Evolutionary conservation across 2,797 vertebrate genomes (phyloP).

Genomic region (Poeciliopsis infans): DNA sequence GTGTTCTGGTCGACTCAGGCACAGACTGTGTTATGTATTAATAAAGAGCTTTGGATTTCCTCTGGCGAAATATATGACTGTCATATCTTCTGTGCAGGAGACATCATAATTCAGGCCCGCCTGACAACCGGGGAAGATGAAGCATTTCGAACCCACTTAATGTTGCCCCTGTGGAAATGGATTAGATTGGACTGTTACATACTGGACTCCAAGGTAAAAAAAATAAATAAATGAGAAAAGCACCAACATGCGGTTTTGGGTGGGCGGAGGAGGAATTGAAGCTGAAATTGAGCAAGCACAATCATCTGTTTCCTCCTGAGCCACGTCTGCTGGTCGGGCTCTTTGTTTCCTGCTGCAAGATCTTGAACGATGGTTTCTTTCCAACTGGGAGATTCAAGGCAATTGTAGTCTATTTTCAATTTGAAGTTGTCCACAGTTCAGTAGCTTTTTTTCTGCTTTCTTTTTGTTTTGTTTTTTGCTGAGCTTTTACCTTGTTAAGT

Average conservation of each 20-base stretch:
- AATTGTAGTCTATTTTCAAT: constrained; percentile 53
- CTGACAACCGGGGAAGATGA: constrained; percentile 82
- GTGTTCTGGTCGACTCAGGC: constrained; percentile 41
- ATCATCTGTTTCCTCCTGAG: constrained; percentile 29
- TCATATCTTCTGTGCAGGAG: constrained; percentile 78
- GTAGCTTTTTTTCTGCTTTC: not conserved
- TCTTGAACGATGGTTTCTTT: constrained; percentile 56
- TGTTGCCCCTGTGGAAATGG: constrained; percentile 86
- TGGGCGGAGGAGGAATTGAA: constrained; percentile 31
- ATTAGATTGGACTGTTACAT: constrained; percentile 88
- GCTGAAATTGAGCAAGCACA: constrained; percentile 31
- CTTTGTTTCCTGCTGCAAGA: constrained; percentile 51
- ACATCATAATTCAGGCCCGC: constrained; percentile 87
- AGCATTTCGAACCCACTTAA: constrained; percentile 81
- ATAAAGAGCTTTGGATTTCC: constrained; percentile 57
- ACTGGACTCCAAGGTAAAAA: constrained; percentile 83
- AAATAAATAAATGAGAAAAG: no score
- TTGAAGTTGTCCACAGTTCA: constrained; percentile 58
- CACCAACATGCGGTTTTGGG: constrained; percentile 22
- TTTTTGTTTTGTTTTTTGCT: not conserved
- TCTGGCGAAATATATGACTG: constrained; percentile 57
- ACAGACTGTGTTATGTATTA: constrained; percentile 60
- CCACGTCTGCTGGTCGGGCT: constrained; percentile 20
- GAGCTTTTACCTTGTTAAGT: constrained; percentile 38
- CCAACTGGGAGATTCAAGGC: constrained; percentile 64